Base-by-base conservation (phyloP, 2,113 vertebrate species). In the Rhynchopsitta pachyrhyncha region DNA sequence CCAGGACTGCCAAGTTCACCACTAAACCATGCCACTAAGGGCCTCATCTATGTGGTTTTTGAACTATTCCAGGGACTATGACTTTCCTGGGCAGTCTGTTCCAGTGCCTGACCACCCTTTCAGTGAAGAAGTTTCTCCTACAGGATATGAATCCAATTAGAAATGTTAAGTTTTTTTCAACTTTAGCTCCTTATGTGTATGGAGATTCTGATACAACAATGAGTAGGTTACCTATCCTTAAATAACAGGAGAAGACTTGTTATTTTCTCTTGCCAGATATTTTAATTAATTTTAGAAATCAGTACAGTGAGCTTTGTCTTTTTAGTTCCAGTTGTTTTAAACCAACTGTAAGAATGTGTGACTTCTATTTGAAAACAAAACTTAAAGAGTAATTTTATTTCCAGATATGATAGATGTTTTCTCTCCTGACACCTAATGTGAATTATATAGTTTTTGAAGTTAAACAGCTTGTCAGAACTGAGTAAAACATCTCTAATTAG, bases 241-340 rank as follows among this genome's bases (percentile, higher is more conserved):
- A 39, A 39, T 39, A 39, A 0, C 16, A 91, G 35, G 73, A 79
- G 46, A 67, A 69, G n/a, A 35, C 31, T 57, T 79, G 6, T 14
- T 73, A 4, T 68, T 85, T 91, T 91, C 23, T 82, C 15, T 85
- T 85, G 13, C 6, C 64, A 80, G 74, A 39, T 91, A 23, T 59
- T 82, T 88, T 33, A 79, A 73, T 76, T 78, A 9, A 41, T 73
- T 82, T 86, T 69, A 73, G 52, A 76, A 92, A 76, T 84, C 7
- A 75, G 6, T 47, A 53, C 67, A 83, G 52, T 75, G 71, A 97
- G 62, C 49, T 96, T 90, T 95, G 62, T 49, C 23, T 82, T 92
- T 90, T 76, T 82, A 44, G 35, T 86, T 94, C 59, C 75, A 83
- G 68, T 90, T 90, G 49, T 95, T 94, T 95, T 89, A 95, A 96